Evolutionary conservation across 2,888 invertebrate genomes (phyloP), one percentile per base, ranked within the genome.

Genomic region (Tetheella fluctuosa): DNA sequence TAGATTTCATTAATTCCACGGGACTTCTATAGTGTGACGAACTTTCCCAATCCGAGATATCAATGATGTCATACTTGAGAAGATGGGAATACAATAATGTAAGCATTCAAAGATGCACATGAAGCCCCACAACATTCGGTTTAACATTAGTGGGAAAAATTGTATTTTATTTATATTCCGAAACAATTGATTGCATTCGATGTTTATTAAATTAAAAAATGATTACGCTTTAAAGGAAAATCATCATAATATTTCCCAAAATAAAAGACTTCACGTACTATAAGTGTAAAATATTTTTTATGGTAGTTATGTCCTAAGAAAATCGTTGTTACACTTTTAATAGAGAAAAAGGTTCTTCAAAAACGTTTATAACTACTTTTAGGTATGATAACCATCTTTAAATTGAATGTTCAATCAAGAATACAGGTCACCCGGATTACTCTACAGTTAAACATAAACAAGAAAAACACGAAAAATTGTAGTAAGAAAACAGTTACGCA

Each of bases 401-500:
- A 10, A 48, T 48, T 20, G 17, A 42, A 42, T 48, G 17, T 20
- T 15, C 10, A n/a, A 20, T 20, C 10, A 1, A 20, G 20, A 48
- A 48, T 48, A n/a, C 48, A 48, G 48, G 48, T 48, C 48, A 48
- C 48, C n/a, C 48, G 20, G 20, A 48, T 48, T 48, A 48, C 10
- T 39, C 20, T 48, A 20, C 48, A 28, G 28, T 28, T 13, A 54
- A 28, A 30, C 8, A 55, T 37, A 34, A 23, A 34, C 10, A 17
- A 37, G 13, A 55, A 10, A 54, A 37, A 20, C 55, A 23, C 20
- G 23, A 34, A 55, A 23, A 23, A 55, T 34, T 3, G 17, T 55
- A 55, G 10, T 34, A 17, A 34, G 37, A 15, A 34, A 54, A 54
- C 55, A 37, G 55, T 55, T 55, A 55, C 37, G 3, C 6, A 55